Evolutionary conservation across 2,113 vertebrate species (phyloP), one percentile per base, ranked within the genome.

Genomic region (Syrrhaptes paradoxus): DNA sequence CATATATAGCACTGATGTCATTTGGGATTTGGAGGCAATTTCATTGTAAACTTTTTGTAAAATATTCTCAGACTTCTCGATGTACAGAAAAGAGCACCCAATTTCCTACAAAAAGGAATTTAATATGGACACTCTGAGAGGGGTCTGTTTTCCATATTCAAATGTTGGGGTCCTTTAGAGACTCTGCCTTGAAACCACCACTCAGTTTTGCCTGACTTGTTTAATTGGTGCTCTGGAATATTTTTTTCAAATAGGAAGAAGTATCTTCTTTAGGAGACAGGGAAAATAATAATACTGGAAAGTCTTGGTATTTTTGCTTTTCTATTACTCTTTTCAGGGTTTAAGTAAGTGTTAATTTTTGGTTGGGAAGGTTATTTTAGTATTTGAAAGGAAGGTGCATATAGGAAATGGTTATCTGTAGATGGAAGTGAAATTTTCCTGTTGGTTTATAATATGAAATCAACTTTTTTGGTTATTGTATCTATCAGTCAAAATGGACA

Each of bases 21-120:
- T 83, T 76, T 85, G 62, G 73, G 43, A 89, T 89, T 93, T 87
- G n/a, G 75, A 90, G 28, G 61, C 55, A 86, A 70, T 73, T 90
- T 86, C 13, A 32, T 85, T 88, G 62, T 62, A 88, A 95, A 49
- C 1, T 14, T 93, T 79, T 73, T 62, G 36, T 67, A 82, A 87
- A 76, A 61, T 76, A 52, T 63, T 82, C 67, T 91, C 43, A 72
- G 75, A 43, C 45, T 73, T 94, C 18, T 31, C 3, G 4, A 72
- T 36, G 16, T 72, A 67, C n/a, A 65, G 61, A 85, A 87, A 78
- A 81, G 22, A 86, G 5, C 32, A 81, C 34, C 48, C 32, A 58
- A 10, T 63, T 92, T 90, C 62, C 65, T 46, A 28, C 31, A 57
- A 70, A 73, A 57, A 43, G 8, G 11, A 82, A 67, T 34, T 71